These are phyloP conservation scores for Brachionus angularis DNA, from an alignment of 1,140 invertebrate genomes.

Conservation along the genomic window DNA sequence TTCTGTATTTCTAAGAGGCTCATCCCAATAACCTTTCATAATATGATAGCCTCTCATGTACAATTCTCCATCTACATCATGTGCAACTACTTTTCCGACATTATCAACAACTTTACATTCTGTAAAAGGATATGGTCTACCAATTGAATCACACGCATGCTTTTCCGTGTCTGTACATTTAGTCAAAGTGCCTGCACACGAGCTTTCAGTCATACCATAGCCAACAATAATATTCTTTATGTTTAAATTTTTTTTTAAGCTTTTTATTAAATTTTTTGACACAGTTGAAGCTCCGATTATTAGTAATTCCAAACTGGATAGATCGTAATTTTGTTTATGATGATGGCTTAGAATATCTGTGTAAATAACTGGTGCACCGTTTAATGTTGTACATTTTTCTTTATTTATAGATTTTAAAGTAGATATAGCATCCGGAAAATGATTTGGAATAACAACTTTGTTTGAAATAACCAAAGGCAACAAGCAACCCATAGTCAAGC, in stretches of 20 bases:
- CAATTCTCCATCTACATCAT: slow-evolving; percentile 74
- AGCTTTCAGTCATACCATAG: slow-evolving; percentile 34
- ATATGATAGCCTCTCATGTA: slow-evolving; percentile 72
- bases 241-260: not conserved
- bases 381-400: slow-evolving; percentile 73
- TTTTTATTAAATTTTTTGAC: not conserved
- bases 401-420: slow-evolving; percentile 66
- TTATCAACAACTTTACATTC: slow-evolving; percentile 70
- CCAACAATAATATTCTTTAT: slow-evolving; percentile 1
- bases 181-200: slow-evolving; percentile 2
- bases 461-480: slow-evolving; percentile 65
- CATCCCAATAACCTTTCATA: slow-evolving; percentile 82
- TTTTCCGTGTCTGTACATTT: slow-evolving; percentile 1
- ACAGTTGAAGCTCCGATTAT: not conserved
- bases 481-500: slow-evolving; percentile 69
- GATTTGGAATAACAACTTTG: slow-evolving; percentile 68
- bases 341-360: slow-evolving; percentile 70
- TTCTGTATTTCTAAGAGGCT: slow-evolving; percentile 73
- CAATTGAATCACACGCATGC: slow-evolving; percentile 19
- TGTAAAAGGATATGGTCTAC: slow-evolving; percentile 27
- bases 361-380: slow-evolving; percentile 94
- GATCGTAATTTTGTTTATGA: slow-evolving; percentile 53
- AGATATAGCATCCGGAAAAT: slow-evolving; percentile 66
- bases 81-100: slow-evolving; percentile 66
- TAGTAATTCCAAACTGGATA: slow-evolving; percentile 53